Evolutionary conservation across 1,140 invertebrate genomes (phyloP), one percentile per base, ranked within the genome.

Genomic region (Drosophila nigrodunni): DNA sequence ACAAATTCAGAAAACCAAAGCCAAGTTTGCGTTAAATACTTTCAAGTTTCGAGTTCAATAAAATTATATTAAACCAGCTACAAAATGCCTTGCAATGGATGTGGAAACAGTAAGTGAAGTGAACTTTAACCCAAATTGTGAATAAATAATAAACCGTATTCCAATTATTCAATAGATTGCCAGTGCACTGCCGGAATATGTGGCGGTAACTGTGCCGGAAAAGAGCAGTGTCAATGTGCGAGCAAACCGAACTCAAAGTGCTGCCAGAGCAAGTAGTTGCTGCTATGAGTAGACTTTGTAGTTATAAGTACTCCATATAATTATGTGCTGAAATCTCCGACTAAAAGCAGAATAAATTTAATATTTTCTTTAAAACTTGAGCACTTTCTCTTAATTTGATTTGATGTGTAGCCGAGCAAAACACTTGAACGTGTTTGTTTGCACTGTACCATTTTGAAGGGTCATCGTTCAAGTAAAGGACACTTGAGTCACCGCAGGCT

Each of bases 31-130:
- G 52, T 34, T 47, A 2, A 21, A 15, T 8, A 55, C 3, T 11
- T 30, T n/a, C 35, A 9, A 9, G 21, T 21, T 47, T 49, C 25
- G 21, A 49, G 52, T 11, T n/a, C 47, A 44, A 37, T 5, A 25
- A 50, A 52, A 15, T 46, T 43, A 61, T 13, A 10, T 54, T 57
- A 55, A 47, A 2, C 7, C n/a, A 47, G 49, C 21, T 7, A 46
- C 7, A 82, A 82, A 43, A 82, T 86, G 82, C 82, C 82, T 79
- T 86, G 82, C 82, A 87, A 87, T 62, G 78, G 82, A 86, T 86
- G 82, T 57, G 82, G 82, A 86, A 86, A 86, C 25, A 87, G 82
- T 82, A 43, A 86, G 82, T 87, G 21, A 2, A 21, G 15, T 46
- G 13, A 9, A n/a, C 10, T 2, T 1, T 47, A 18, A 6, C 9